Conservation (phyloP, 2,888 invertebrate genomes). For the Leuctra nigra region DNA sequence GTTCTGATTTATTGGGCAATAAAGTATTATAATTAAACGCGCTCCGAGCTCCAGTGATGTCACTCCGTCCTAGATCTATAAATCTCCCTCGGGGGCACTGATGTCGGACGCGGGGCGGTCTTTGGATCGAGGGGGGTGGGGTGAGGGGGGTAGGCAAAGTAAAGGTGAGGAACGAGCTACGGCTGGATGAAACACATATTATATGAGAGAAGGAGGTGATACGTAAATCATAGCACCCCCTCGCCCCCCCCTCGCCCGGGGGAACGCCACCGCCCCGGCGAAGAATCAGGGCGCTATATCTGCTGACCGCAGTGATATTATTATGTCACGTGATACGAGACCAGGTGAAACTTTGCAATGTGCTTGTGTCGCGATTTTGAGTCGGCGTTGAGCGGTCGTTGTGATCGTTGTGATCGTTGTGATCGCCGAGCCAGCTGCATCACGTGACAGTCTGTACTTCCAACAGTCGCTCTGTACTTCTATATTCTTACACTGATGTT, state of each 20-base stretch:
- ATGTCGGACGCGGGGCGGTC: conserved; percentile 18
- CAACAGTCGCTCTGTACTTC: no score
- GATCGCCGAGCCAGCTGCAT: no score
- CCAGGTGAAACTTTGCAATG: no score
- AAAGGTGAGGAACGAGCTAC: conserved; percentile 14
- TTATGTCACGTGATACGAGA: no score
- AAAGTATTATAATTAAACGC: conserved; percentile 76
- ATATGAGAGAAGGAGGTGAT: conserved; percentile 17
- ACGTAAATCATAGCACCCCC: conserved; percentile 19
- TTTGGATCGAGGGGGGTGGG: conserved; percentile 1
- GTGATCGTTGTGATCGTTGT: no score
- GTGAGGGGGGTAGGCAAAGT: conserved; percentile 15
- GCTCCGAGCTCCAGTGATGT: conserved; percentile 45
- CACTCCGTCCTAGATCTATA: conserved; percentile 39
- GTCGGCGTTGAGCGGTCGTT: no score
- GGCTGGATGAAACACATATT: conserved; percentile 12
- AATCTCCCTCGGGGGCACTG: conserved; percentile 37
- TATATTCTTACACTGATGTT: no score
- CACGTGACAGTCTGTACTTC: no score
- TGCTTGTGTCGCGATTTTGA: no score
- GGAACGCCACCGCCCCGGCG: background rate
- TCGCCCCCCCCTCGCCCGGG: background rate
- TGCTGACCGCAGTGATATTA: conserved; percentile 19
- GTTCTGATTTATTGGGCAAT: conserved; percentile 67
- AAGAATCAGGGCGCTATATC: background rate